A percentile compares a stretch with the other conserved stretches of the same genome.
Evolutionary conservation across 2,888 invertebrate genomes (phyloP).

Genomic region (Dexiosoma caninum): DNA sequence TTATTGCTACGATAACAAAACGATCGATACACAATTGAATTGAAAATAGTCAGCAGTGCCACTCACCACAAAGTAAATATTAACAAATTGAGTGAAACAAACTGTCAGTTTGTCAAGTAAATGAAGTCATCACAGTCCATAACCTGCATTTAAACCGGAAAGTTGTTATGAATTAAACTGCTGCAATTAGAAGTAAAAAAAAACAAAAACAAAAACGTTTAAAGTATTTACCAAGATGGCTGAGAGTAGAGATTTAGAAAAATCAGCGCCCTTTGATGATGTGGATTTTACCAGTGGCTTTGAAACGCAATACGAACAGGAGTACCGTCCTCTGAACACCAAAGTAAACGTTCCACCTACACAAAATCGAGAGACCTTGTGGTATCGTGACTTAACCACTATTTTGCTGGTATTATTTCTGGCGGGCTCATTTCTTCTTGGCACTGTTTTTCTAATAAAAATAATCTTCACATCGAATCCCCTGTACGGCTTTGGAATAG

Average conservation of each 20-base stretch:
- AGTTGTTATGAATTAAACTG: not conserved
- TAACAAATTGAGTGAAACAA: constrained; percentile 18
- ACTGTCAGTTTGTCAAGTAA: constrained; percentile 15
- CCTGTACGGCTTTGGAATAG: constrained; percentile 65
- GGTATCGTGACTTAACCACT: constrained; percentile 70
- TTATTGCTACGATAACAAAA: constrained; percentile 45
- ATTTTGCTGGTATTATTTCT: constrained; percentile 68
- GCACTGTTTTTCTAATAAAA: constrained; percentile 68
- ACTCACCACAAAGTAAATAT: not conserved
- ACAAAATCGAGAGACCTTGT: constrained; percentile 66
- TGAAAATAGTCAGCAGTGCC: not conserved
- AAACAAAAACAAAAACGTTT: not conserved
- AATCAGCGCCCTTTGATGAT: constrained; percentile 65
- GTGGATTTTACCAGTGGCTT: constrained; percentile 72
- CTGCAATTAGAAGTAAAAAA: no score
- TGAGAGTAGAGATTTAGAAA: constrained; percentile 29
- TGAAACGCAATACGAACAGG: constrained; percentile 71
- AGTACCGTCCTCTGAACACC: constrained; percentile 70
- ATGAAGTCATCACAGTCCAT: not conserved
- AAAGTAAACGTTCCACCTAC: constrained; percentile 64
- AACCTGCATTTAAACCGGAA: not conserved
- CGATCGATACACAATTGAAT: constrained; percentile 20
- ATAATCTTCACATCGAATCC: constrained; percentile 69
- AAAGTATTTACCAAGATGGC: constrained; percentile 7
- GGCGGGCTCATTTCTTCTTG: constrained; percentile 66